Evolutionary conservation across 2,797 vertebrate species (phyloP).

Genomic region (Arrhamphus sclerolepis): DNA sequence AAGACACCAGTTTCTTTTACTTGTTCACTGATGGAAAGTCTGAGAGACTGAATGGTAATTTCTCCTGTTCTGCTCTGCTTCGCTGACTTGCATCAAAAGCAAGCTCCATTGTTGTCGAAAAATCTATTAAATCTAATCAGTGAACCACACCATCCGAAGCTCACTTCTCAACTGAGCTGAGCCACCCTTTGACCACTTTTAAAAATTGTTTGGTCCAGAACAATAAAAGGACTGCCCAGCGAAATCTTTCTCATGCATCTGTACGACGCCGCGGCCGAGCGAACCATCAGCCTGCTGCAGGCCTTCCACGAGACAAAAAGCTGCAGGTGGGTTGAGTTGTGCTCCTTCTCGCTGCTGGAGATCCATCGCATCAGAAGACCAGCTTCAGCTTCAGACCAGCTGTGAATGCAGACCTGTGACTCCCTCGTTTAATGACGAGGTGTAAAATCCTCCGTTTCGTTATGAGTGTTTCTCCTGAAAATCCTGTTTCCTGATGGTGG

Average conservation of each 20-base stretch:
- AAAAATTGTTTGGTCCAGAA: conserved; percentile 3
- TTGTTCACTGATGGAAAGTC: conserved; percentile 9
- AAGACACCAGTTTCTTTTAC: conserved; percentile 1
- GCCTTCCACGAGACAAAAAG: too few species aligned
- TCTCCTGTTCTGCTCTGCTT: conserved; percentile 16
- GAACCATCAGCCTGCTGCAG: neutral
- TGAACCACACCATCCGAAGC: conserved; percentile 14
- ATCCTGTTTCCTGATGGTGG: too few species aligned
- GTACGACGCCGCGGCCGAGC: neutral
- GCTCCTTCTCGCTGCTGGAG: too few species aligned
- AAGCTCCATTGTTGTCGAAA: conserved; percentile 27
- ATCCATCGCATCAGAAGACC: too few species aligned
- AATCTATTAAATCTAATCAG: conserved; percentile 37
- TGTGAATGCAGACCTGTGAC: too few species aligned
- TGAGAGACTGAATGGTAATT: conserved; percentile 11
- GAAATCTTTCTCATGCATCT: neutral
- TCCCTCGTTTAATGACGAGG: too few species aligned
- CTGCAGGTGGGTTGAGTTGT: too few species aligned
- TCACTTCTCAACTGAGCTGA: conserved; percentile 1
- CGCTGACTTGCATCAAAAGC: conserved; percentile 15
- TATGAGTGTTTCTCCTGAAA: too few species aligned
- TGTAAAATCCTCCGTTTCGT: too few species aligned
- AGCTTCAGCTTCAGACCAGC: too few species aligned
- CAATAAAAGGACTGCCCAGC: neutral
- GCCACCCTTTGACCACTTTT: conserved; percentile 14